A percentile compares a stretch with the other conserved stretches of the same genome.
Evolutionary conservation across 2,888 invertebrate genomes (phyloP).

Genomic region (Cylloceria caligata): DNA sequence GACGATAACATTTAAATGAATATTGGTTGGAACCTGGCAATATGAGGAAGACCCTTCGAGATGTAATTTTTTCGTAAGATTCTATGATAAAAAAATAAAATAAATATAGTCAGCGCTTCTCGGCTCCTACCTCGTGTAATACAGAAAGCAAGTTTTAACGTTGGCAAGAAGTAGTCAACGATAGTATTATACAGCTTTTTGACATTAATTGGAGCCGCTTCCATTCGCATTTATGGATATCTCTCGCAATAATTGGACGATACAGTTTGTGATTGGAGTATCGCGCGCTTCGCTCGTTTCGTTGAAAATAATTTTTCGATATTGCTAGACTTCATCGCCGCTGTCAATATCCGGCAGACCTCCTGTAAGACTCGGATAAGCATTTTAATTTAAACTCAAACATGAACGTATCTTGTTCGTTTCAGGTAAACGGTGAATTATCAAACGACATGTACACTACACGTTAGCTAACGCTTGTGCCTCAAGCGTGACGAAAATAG

Average conservation of each 20-base stretch:
- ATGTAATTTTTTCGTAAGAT: constrained; percentile 27
- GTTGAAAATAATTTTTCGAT: constrained; percentile 6
- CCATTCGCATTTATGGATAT: constrained; percentile 66
- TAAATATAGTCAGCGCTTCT: background rate
- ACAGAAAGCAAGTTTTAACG: constrained; percentile 4
- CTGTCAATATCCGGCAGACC: background rate
- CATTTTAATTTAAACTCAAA: constrained; percentile 9
- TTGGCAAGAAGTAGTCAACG: background rate
- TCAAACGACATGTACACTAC: constrained; percentile 1
- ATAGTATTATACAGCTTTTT: constrained; percentile 18
- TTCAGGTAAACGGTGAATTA: constrained; percentile 32
- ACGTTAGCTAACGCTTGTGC: background rate
- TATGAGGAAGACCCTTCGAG: constrained; percentile 14
- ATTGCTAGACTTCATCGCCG: background rate
- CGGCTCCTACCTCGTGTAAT: background rate
- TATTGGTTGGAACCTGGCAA: constrained; percentile 1
- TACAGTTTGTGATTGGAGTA: constrained; percentile 21
- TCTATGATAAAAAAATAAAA: constrained; percentile 14
- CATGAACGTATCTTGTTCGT: constrained; percentile 18
- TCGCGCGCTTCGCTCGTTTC: constrained; percentile 2
- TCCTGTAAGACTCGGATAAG: constrained; percentile 15
- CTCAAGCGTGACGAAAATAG: constrained; percentile 42
- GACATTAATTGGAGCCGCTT: constrained; percentile 58
- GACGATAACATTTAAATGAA: constrained; percentile 51
- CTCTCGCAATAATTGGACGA: constrained; percentile 63